Evolutionary conservation across 2,888 invertebrate species (phyloP), one percentile per base, ranked within the genome.

Genomic region (Choreutis nemorana): DNA sequence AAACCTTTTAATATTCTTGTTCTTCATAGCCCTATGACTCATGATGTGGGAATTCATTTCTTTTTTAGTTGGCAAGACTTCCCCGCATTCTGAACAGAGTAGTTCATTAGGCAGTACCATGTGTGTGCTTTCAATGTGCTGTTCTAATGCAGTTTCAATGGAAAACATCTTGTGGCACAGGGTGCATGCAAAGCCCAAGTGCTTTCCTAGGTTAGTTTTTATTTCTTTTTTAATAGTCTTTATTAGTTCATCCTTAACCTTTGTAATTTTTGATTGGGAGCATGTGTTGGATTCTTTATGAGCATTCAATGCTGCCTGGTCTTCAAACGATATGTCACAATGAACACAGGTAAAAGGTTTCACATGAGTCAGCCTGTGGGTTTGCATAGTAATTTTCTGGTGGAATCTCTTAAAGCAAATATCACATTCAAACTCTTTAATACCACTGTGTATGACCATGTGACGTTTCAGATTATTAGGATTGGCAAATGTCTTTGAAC

Each of bases 301-400:
- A 7, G 43, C 30, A 0, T 47, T 30, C 21, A 75, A 43, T 0
- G 35, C 43, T 4, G 45, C 37, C 37, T 64, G 65, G 26, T 48
- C 60, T 11, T 60, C 57, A 38, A 77, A 80, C 0, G 56, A 45
- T 24, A 50, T 40, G 1, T 70, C 70, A 26, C 80, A 80, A n/a
- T 58, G 50, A 6, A 54, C 56, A 37, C 80, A 80, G 0, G 55
- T 48, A 28, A 61, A 59, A 0, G 65, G 63, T 28, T 72, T 63
- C 31, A 68, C 45, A 28, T 81, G 79, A 0, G 73, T 75, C 15
- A 78, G 32, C 31, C 70, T 50, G 32, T 81, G 80, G 0, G 78
- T 78, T 38, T 78, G 78, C 78, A 81, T 73, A 1, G 78, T 73
- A 8, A 73, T 75, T 44, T 77, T 79, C 29, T 79, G 79, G 31